These are phyloP conservation scores for Ips nitidus DNA, from an alignment of 1,140 invertebrate genomes.

Conservation along the genomic window DNA sequence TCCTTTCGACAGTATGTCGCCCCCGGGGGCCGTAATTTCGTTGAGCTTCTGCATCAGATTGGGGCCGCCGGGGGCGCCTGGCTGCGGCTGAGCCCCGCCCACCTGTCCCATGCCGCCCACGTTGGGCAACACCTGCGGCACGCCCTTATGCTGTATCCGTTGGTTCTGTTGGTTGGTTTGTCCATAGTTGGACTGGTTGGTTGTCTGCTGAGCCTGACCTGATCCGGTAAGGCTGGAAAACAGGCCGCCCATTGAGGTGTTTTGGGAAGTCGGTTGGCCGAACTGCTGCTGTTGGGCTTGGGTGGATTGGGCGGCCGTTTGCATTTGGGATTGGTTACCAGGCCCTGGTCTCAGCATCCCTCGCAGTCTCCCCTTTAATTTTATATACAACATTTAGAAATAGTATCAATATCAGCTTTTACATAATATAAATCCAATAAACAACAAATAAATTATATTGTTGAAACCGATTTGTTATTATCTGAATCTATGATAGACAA, in stretches of 20 bases:
- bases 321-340: slow-evolving; percentile 50
- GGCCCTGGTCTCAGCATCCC: slow-evolving; percentile 50
- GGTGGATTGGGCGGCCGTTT: slow-evolving; percentile 26
- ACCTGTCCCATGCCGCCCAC: slow-evolving; percentile 50
- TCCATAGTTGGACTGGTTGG: slow-evolving; percentile 40
- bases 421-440: neutral
- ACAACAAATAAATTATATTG: neutral
- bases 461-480: neutral
- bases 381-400: neutral
- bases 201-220: slow-evolving; percentile 41
- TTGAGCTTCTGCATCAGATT: slow-evolving; percentile 81
- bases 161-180: slow-evolving; percentile 38
- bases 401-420: neutral
- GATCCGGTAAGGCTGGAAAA: slow-evolving; percentile 44
- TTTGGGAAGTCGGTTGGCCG: slow-evolving; percentile 21
- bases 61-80: slow-evolving; percentile 56
- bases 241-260: slow-evolving; percentile 39
- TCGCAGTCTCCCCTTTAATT: slow-evolving; percentile 51
- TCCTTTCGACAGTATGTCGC: slow-evolving; percentile 83
- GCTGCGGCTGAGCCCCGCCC: slow-evolving; percentile 49
- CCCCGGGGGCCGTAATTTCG: slow-evolving; percentile 78
- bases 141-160: slow-evolving; percentile 53
- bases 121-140: slow-evolving; percentile 63
- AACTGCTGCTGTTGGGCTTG: slow-evolving; percentile 14
- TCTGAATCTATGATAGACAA: neutral